Base-by-base conservation (phyloP, 2,797 vertebrate genomes). In the Sphenopsis melanotis region DNA sequence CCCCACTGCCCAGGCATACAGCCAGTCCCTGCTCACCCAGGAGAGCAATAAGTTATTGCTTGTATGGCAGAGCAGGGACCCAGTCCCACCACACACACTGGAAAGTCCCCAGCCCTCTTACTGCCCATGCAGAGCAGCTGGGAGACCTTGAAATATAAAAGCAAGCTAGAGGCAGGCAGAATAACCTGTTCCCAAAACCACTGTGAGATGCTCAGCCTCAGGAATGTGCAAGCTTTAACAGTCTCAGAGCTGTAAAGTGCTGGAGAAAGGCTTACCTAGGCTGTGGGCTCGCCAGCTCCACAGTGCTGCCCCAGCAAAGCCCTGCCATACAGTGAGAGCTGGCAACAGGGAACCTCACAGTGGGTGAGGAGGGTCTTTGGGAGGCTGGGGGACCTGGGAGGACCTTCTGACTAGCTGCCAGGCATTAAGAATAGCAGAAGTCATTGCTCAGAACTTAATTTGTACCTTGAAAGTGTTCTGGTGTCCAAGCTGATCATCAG, bases 231-330 rank as follows among this genome's bases (percentile, higher is more conserved):
- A 55, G 8, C 36, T 82, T 76, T 60, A 74, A 30, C 29, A 74
- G 42, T 36, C 53, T 44, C 60, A 52, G 66, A 46, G 37, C 49
- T 83, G 29, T 11, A 15, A 83, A 92, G 26, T 18, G 3, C 44
- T 50, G 72, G 41, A 55, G 55, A 84, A 76, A 23, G 32, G 20
- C 29, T 76, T 64, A 29, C 39, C 24, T 29, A 63, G 44, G 36
- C 34, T 15, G 3, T 42, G 37, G 17, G 34, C 17, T 83, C 2
- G 0, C 29, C 49, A 44, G 34, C 50, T 56, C 60, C 1, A 0
- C 3, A 9, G 26, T 30, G 37, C 64, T 80, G 44, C 10, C n/a
- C 7, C 30, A 87, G 41, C 24, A 65, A 71, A 71, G 27, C 12
- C 26, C 46, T 50, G 47, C 34, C 12, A 9, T 1, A 2, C 0